Base-by-base conservation (phyloP, 2,113 vertebrate genomes). In the Ammospiza caudacuta region DNA sequence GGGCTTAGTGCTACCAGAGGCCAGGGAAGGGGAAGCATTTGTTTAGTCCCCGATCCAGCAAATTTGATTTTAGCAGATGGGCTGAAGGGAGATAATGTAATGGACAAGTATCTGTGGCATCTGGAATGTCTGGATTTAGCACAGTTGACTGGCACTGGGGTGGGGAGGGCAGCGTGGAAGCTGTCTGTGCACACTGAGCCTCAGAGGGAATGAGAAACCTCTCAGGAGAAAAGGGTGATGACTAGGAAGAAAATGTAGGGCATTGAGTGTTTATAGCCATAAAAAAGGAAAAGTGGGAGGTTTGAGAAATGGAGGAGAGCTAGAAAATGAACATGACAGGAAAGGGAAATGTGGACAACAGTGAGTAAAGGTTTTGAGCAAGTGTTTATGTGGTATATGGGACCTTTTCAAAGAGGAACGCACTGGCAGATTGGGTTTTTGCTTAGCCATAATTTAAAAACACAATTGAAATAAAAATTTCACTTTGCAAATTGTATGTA, bases 51-150 rank as follows among this genome's bases (percentile, higher is more conserved):
- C 29, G 1, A 75, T 85, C 79, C 86, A 92, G 80, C 44, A 86
- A 91, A 94, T 97, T 78, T 91, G 47, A 90, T 91, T 90, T 96
- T 91, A 93, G 85, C 85, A 96, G 85, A 94, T 88, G 84, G 85
- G 37, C 72, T 66, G 84, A 62, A 63, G 66, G 55, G 81, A 96
- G 92, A 76, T 59, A 94, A 96, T 88, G 77, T 91, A 95, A 85
- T 67, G 55, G 57, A 68, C 78, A 76, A 61, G 78, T 73, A 68
- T 78, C 83, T 62, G 74, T 87, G 74, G 52, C 82, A 92, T 93
- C 94, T 94, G 84, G 80, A 92, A 76, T 95, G 91, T 95, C 90
- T 95, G 96, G 89, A 88, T 97, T 94, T 95, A 95, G 72, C 78
- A 91, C 70, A 92, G 83, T 46, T 95, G 94, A 63, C 52, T 91